Base-by-base conservation (phyloP, 53 echinoderm and acorn worm species). In the Crossaster papposus region DNA sequence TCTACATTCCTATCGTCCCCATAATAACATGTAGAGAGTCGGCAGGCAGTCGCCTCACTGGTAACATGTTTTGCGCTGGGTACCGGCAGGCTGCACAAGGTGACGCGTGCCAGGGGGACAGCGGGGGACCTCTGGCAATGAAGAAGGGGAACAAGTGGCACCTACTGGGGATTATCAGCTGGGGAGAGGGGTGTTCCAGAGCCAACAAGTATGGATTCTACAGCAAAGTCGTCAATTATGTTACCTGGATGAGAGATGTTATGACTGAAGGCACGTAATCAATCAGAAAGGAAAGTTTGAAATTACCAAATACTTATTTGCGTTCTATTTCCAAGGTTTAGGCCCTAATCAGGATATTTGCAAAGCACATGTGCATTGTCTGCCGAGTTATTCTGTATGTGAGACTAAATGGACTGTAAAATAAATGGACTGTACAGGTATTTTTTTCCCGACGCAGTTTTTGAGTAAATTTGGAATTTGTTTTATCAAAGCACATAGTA, bases 41-140 rank as follows among this genome's bases (percentile, higher is more conserved):
- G 1, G 92, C 95, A 0, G 30, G 28, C 0, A 72, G 89, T 18
- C 2, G 52, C 1, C 85, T 97, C 12, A 92, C 96, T 2, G 64
- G 38, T 2, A 94, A 86, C 63, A 99, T 99, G 99, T 99, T 99
- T 51, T 99, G 99, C 53, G 99, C 99, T 2, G 99, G 99, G 2
- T 95, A 82, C 51, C 36, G 90, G 18, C 85, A 91, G 71, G 91
- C 85, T 0, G 81, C 79, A 14, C 37, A 52, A 30, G 93, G 93
- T 1, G 99, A 99, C 51, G 92, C 99, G 1, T 99, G 99, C 58
- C 54, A 82, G 31, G 99, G 99, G 15, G 99, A 99, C 81, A 96
- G 95, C 74, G 99, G 99, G 63, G 99, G 96, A 24, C 96, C 99
- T 14, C 90, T 93, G 51, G 94, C 92, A 1, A 75, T 94, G 31